Base-by-base conservation (phyloP, 2,797 vertebrate species). In the Sebastes cheni region DNA sequence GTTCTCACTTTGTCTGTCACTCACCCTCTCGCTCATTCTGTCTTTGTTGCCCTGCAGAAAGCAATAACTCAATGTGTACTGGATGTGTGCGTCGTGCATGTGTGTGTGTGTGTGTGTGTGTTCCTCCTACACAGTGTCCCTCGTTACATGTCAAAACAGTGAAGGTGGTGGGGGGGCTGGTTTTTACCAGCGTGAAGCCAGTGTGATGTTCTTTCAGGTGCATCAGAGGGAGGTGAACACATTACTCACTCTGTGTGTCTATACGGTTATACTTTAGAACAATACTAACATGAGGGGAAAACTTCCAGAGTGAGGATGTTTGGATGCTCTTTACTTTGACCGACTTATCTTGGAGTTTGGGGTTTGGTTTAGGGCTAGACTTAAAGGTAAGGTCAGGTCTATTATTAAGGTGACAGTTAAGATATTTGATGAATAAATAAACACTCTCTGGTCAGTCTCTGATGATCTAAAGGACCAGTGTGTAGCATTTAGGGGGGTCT, bases 1-100 rank as follows among this genome's bases (percentile, higher is more conserved):
- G 25, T 13, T 46, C 52, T 72, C 34, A 22, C 42, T 60, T 58
- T 65, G 64, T 46, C 58, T 55, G 62, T 62, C 80, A 64, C 54
- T 74, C 66, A 68, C 69, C 36, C 67, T 23, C 60, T 42, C 22
- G 11, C 54, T 73, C 42, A 14, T 32, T 65, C 23, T 60, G 27
- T 46, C 62, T 39, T 62, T 65, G 67, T 54, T 36, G n/a, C 59
- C 67, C 62, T 23, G n/a, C 61, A 73, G 71, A 78, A 42, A 83
- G 72, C 74, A 50, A 8, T 79, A 70, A 79, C 56, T 73, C 29
- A 6, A n/a, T n/a, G 30, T 54, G 58, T n/a, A n/a, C 6, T 46
- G 42, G 12, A 2, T 52, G 29, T 30, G 58, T 60, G 58, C 29
- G 34, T 3, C 50, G 27, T 60, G 64, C 4, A 22, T 23, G 39